Evolutionary conservation across 1,140 invertebrate genomes (phyloP).

Genomic region (Drosophila pruinosa): DNA sequence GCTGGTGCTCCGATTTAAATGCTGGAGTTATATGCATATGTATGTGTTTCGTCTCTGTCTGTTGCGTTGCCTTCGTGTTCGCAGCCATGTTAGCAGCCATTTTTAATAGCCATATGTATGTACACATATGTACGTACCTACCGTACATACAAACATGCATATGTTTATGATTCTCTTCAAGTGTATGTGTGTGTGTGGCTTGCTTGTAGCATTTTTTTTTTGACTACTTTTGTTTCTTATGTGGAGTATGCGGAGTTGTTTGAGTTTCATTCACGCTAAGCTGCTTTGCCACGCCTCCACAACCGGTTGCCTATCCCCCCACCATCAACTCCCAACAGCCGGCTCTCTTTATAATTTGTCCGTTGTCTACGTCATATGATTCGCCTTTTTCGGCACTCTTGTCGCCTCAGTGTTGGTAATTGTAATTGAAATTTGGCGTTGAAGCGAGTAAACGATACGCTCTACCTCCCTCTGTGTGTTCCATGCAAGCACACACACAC

Average conservation of each 20-base stretch:
- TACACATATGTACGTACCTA: background rate
- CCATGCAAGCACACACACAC: background rate
- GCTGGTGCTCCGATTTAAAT: constrained; percentile 71
- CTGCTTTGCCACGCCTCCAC: constrained; percentile 38
- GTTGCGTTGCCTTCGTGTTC: constrained; percentile 65
- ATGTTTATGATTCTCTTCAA: background rate
- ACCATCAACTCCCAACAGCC: too few relatives aligned
- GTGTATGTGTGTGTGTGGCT: constrained; percentile 6
- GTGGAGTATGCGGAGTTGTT: constrained; percentile 15
- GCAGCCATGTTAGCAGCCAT: constrained; percentile 78
- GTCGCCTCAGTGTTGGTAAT: constrained; percentile 56
- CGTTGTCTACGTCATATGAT: constrained; percentile 10
- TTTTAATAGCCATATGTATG: constrained; percentile 66
- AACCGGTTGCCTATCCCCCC: background rate
- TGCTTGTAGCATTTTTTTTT: constrained; percentile 1
- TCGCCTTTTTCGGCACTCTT: constrained; percentile 20
- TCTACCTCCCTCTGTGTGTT: constrained; percentile 16
- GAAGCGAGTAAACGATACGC: constrained; percentile 71
- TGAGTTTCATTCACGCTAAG: constrained; percentile 40
- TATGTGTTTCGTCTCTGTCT: constrained; percentile 59
- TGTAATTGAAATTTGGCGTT: constrained; percentile 82
- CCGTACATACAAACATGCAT: background rate
- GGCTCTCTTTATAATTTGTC: background rate
- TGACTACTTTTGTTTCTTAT: background rate
- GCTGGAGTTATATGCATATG: constrained; percentile 35